phyloP scores from a whole-genome alignment of 2,888 invertebrate genomes.

The Fragum sueziense region DNA sequence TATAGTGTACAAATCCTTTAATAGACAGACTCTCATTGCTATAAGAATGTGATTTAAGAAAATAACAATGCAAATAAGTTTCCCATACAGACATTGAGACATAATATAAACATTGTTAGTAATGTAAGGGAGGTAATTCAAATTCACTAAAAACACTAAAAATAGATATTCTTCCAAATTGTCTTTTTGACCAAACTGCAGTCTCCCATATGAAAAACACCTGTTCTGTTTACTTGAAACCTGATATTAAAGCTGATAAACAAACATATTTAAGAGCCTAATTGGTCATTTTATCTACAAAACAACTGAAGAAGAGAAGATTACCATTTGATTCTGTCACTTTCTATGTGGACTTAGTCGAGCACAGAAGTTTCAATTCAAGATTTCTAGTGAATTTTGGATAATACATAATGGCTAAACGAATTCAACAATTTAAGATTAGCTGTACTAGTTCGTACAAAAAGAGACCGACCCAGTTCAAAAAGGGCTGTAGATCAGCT shows the following conservation, averaged over 20 bases:
- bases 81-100: too few relatives aligned
- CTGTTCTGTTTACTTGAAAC: background rate
- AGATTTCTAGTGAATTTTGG: background rate
- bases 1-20: too few relatives aligned
- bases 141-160: too few relatives aligned
- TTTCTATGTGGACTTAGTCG: background rate
- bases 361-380: background rate
- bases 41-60: too few relatives aligned
- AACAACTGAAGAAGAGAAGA: background rate
- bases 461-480: background rate
- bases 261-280: slow-evolving; percentile 2
- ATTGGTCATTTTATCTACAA: slow-evolving; percentile 16
- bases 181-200: background rate
- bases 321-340: background rate
- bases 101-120: too few relatives aligned
- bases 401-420: background rate
- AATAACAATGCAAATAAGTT: too few relatives aligned
- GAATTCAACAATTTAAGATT: background rate
- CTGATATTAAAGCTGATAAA: slow-evolving; percentile 5
- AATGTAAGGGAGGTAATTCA: too few relatives aligned
- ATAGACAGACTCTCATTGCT: too few relatives aligned
- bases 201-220: background rate
- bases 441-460: background rate
- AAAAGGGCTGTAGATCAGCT: background rate
- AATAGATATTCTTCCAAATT: too few relatives aligned